These are phyloP conservation scores for Bombus soroeensis DNA, from an alignment of 1,140 invertebrate genomes.

Conservation along the genomic window DNA sequence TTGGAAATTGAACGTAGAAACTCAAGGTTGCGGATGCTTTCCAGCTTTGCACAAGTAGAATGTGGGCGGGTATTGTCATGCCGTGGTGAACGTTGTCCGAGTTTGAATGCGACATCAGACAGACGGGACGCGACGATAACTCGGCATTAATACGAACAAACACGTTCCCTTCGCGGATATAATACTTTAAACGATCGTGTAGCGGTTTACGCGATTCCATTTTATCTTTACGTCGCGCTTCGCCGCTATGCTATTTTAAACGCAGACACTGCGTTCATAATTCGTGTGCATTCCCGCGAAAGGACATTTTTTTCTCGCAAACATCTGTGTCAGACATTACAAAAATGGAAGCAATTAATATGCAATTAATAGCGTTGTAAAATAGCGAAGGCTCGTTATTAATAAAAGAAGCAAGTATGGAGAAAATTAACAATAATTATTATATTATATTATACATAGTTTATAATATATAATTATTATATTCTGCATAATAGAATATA, in stretches of 20 bases:
- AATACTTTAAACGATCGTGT: background rate
- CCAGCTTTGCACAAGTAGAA: slow-evolving; percentile 35
- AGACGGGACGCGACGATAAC: slow-evolving; percentile 2
- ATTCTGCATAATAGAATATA: too few relatives aligned
- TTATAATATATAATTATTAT: too few relatives aligned
- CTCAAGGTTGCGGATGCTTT: slow-evolving; percentile 47
- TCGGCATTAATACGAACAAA: slow-evolving; percentile 33
- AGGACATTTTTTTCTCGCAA: too few relatives aligned
- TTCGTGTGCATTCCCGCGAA: background rate
- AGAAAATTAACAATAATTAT: too few relatives aligned
- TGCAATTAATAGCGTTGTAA: too few relatives aligned
- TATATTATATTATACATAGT: too few relatives aligned
- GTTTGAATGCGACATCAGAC: slow-evolving; percentile 38
- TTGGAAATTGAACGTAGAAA: slow-evolving; percentile 17
- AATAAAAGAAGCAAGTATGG: too few relatives aligned
- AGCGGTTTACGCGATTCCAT: background rate
- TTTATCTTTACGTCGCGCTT: background rate
- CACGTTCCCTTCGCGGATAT: background rate
- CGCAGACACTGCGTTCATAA: background rate
- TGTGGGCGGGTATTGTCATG: slow-evolving; percentile 34
- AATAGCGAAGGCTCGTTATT: too few relatives aligned
- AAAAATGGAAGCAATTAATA: too few relatives aligned
- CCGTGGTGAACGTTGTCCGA: slow-evolving; percentile 20
- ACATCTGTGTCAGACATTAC: too few relatives aligned
- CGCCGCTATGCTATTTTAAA: background rate